Evolutionary conservation across 2,888 invertebrate species (phyloP), one percentile per base, ranked within the genome.

Genomic region (Nemotelus pantherinus): DNA sequence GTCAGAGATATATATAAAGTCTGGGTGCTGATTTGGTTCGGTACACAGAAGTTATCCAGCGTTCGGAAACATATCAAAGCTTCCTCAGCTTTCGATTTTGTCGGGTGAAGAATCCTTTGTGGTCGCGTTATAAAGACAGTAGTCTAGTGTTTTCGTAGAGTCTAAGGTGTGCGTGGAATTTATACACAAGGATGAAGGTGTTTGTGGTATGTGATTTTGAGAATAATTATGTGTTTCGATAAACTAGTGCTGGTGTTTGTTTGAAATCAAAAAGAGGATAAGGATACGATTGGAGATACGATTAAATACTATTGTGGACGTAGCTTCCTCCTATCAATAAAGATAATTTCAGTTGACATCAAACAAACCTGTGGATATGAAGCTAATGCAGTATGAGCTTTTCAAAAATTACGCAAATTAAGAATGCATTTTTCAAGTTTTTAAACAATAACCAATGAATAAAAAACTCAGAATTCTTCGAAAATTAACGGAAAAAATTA

Each of bases 1-100:
- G 25, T 39, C n/a, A 43, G 70, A 55, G 2, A 41, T 55, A 70
- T 70, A 70, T 70, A 70, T 65, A 67, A 67, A 70, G 70, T 70
- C 50, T 41, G 47, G 50, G 10, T 43, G 65, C 47, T n/a, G 45
- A 67, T 50, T 43, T 6, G 55, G 3, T 41, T 53, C 41, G 25
- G 25, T 53, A 55, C 25, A 70, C 55, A 70, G 50, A 70, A 70
- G 70, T 70, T 10, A 70, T 70, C 55, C 70, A 10, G 43, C 70
- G 45, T 43, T 70, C 70, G 47, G 53, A 4, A 70, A 55, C 7
- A 70, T 6, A 70, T 70, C 70, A 55, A 47, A 53, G 53, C 50
- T 70, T 53, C 39, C 55, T 41, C 43, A 55, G 41, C 10, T 68
- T 45, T 50, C 7, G 3, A 39, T 43, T 3, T 2, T 43, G 9